phyloP scores from a whole-genome alignment of 2,113 vertebrate genomes.

The Talpa occidentalis region DNA sequence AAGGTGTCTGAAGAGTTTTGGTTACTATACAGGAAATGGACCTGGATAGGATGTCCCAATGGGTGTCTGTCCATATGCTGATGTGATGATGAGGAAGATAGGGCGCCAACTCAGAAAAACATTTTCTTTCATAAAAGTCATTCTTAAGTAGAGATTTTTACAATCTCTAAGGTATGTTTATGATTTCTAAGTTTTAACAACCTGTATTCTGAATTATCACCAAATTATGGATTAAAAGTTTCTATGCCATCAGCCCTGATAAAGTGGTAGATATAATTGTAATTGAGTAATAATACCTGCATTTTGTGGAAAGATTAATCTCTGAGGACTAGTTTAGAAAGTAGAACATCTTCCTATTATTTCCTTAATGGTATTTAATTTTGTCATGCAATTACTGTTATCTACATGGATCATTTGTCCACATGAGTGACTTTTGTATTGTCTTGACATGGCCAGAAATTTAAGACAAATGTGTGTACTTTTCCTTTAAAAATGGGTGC shows the following conservation, averaged over 20 bases:
- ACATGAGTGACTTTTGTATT: constrained; percentile 9
- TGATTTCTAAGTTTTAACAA: neutral
- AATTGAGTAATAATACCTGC: neutral
- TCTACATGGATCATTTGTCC: neutral
- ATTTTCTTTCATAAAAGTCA: too few relatives aligned
- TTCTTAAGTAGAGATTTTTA: neutral
- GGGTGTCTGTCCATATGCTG: neutral
- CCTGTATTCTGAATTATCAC: neutral
- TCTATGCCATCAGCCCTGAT: neutral
- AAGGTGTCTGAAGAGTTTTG: neutral
- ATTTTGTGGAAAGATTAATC: neutral
- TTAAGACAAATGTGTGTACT: neutral
- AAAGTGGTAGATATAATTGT: neutral
- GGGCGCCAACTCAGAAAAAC: neutral
- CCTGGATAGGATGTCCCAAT: neutral
- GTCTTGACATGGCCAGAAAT: neutral
- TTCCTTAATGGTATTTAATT: neutral
- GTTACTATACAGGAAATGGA: neutral
- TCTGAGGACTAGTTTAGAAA: neutral
- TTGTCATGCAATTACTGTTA: neutral
- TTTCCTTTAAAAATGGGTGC: neutral
- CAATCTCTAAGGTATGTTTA: neutral
- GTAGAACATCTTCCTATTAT: neutral
- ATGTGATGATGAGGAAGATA: too few relatives aligned
- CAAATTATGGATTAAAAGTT: neutral